Conservation (phyloP, 2,113 vertebrate genomes). For the Telmatochromis sp. region DNA sequence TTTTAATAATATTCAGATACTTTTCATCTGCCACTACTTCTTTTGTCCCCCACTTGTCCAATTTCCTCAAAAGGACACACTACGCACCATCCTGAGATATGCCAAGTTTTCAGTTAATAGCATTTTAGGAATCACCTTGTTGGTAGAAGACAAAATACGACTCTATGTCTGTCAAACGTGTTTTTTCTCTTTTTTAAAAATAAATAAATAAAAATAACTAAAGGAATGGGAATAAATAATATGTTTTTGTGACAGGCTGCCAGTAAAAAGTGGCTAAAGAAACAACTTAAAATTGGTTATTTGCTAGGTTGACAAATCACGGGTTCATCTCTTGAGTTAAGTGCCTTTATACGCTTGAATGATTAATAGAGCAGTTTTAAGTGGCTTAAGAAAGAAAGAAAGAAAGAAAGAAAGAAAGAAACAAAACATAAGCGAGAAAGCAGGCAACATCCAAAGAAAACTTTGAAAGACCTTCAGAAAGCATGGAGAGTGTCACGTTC, state of each 20-base stretch:
- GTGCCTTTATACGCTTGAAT: not conserved
- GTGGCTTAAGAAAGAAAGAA: not conserved
- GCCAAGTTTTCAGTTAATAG: not conserved
- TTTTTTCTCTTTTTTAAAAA: rapidly evolving
- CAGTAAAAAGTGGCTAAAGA: not conserved
- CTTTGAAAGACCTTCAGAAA: not conserved
- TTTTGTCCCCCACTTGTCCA: not conserved
- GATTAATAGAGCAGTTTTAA: not conserved
- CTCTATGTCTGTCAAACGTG: not conserved
- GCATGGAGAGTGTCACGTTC: not conserved
- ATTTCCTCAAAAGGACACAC: not conserved
- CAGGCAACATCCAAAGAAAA: not conserved
- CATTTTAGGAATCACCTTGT: not conserved
- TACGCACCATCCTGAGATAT: not conserved
- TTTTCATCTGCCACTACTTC: not conserved
- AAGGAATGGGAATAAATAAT: not conserved
- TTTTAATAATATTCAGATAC: not conserved
- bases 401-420: not conserved
- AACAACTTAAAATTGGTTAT: not conserved
- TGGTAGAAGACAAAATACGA: rapidly evolving
- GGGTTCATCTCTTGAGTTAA: not conserved
- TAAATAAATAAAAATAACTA: rapidly evolving
- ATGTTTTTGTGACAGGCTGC: not conserved
- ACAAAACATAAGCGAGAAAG: not conserved
- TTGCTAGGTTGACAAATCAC: not conserved